These are phyloP conservation scores for Bombus waltoni DNA, from an alignment of 1,140 invertebrate genomes.

Conservation along the genomic window DNA sequence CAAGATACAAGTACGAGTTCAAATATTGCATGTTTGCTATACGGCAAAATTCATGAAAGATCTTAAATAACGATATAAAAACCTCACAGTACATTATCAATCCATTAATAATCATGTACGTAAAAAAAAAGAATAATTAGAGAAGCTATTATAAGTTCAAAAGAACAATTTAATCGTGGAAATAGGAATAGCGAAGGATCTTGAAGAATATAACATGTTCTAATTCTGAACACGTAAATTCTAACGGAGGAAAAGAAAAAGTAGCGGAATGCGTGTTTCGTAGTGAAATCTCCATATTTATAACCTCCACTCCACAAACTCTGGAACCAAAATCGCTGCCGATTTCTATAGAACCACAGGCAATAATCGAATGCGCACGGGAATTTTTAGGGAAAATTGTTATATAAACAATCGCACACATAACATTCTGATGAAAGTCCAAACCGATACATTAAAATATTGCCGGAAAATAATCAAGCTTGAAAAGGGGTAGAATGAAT, in stretches of 20 bases:
- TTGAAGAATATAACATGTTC: not conserved
- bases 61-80: not conserved
- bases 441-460: not conserved
- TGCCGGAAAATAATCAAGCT: not conserved
- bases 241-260: not conserved
- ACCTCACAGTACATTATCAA: not conserved
- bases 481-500: not conserved
- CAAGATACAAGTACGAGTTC: not conserved
- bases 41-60: not conserved
- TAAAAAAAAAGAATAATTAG: not conserved
- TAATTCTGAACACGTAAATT: not conserved
- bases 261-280: no score
- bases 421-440: not conserved
- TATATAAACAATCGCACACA: no score
- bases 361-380: not conserved
- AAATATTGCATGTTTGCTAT: not conserved
- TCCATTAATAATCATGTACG: not conserved
- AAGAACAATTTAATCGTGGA: not conserved
- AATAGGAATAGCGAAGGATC: not conserved
- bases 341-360: not conserved
- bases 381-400: not conserved
- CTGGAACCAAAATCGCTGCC: not conserved
- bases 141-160: no score
- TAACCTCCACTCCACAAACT: not conserved
- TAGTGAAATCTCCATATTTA: not conserved